Evolutionary conservation across 2,797 vertebrate genomes (phyloP), one percentile per base, ranked within the genome.

Genomic region (Pelobates cultripes): DNA sequence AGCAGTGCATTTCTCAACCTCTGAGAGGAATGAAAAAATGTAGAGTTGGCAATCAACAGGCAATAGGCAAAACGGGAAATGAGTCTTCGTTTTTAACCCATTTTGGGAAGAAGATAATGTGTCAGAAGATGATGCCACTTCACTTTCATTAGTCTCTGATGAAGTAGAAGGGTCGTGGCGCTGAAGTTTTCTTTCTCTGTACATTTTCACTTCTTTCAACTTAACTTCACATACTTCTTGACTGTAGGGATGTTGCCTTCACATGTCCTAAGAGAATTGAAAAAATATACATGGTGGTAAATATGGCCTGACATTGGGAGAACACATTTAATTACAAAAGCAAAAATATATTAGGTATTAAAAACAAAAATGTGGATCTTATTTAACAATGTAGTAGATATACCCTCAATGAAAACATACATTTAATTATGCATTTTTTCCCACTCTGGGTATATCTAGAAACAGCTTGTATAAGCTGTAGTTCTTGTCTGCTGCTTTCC

Each of bases 41-140:
- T 95, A 93, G 43, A 96, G 91, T 89, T 94, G 95, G 81, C 95
- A 95, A 87, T 96, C 95, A 57, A 93, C 91, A 0, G 95, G 95
- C 79, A 96, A 87, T 1, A 90, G 73, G 84, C 93, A 91, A 77
- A 96, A 96, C 3, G 92, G 94, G 57, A 95, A 95, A 73, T 91
- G 90, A 0, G 0, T 12, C 15, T 28, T 12, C 4, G 2, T 64
- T 5, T 45, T 68, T 12, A 4, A 42, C 3, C n/a, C 41, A 5
- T 5, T 47, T 43, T 44, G 63, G 2, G 4, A 28, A 6, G 9
- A 4, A 17, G 47, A 41, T 4, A 44, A 13, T n/a, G 5, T 53
- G 1, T 75, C 77, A 12, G 2, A 53, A 4, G 64, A 75, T 3
- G 76, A 47, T 40, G 4, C 42, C 44, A 10, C 42, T n/a, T 14